A percentile compares a stretch with the other conserved stretches of the same genome.
Conservation (phyloP, 1,140 invertebrate genomes). For the Bilobella aurantiaca region DNA sequence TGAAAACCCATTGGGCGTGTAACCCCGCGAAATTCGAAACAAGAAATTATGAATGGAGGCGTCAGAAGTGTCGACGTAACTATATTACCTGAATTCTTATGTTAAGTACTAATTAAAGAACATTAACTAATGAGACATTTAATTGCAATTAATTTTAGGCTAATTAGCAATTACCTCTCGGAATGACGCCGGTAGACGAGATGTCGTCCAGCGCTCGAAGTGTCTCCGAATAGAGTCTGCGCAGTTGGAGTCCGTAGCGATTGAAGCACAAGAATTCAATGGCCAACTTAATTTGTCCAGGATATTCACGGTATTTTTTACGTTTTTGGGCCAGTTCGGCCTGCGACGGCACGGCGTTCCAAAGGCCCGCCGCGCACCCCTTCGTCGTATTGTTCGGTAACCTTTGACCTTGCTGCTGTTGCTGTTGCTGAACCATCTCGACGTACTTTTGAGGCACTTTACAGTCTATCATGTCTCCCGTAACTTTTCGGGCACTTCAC, state of each 20-base stretch:
- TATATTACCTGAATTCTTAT: too few relatives aligned
- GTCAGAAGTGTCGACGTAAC: too few relatives aligned
- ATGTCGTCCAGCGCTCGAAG: conserved; percentile 54
- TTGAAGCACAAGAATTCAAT: conserved; percentile 48
- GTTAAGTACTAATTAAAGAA: too few relatives aligned
- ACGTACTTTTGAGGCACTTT: too few relatives aligned
- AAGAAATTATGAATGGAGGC: too few relatives aligned
- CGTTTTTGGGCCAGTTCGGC: neutral
- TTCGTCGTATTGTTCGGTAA: neutral
- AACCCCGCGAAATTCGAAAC: too few relatives aligned
- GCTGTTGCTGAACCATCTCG: neutral
- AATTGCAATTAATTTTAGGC: neutral
- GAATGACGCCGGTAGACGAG: conserved; percentile 49
- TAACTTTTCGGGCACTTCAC: too few relatives aligned
- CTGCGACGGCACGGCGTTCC: neutral
- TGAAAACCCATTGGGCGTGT: too few relatives aligned
- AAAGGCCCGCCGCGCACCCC: neutral
- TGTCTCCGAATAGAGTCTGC: conserved; percentile 55
- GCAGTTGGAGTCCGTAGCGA: conserved; percentile 44
- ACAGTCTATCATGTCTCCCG: too few relatives aligned
- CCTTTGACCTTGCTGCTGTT: neutral
- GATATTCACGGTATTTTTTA: neutral
- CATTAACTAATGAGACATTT: too few relatives aligned
- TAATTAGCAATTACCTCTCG: conserved; percentile 47
- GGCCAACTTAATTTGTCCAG: conserved; percentile 36